These are phyloP conservation scores for Halisarca cf. caerulea DNA, from an alignment of 37 sponge, comb jelly and placozoan species.

Conservation along the genomic window DNA sequence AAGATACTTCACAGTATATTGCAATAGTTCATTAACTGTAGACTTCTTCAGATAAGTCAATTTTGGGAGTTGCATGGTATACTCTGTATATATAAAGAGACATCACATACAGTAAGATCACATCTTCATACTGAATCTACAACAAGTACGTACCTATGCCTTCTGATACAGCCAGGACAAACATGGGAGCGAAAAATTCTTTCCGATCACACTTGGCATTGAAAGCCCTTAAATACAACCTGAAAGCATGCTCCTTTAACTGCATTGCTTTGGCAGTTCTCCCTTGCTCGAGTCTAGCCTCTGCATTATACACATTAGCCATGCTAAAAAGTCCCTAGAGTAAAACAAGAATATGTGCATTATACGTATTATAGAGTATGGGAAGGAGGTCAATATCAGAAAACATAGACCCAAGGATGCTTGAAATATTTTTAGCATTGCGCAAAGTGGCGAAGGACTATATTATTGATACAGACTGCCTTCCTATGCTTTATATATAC, in stretches of 20 bases:
- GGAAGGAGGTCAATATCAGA: too few relatives aligned
- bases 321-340: background rate
- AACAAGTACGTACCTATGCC: background rate
- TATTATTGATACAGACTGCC: too few relatives aligned
- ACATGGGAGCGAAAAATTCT: background rate
- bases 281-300: background rate
- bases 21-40: background rate
- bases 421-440: too few relatives aligned
- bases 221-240: background rate
- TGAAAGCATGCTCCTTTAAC: background rate
- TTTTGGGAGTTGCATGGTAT: background rate
- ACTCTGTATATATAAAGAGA: too few relatives aligned
- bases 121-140: too few relatives aligned
- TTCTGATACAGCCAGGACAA: background rate
- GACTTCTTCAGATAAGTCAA: background rate
- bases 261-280: background rate
- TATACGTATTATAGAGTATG: too few relatives aligned
- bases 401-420: too few relatives aligned
- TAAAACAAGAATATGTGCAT: too few relatives aligned
- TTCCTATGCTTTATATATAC: too few relatives aligned
- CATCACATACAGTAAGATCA: too few relatives aligned
- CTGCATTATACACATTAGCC: constrained; percentile 2
- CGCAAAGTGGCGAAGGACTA: too few relatives aligned
- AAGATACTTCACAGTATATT: background rate
- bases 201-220: background rate